These are phyloP conservation scores for Vulpes lagopus DNA, from an alignment of 2,113 vertebrate species.

Conservation along the genomic window DNA sequence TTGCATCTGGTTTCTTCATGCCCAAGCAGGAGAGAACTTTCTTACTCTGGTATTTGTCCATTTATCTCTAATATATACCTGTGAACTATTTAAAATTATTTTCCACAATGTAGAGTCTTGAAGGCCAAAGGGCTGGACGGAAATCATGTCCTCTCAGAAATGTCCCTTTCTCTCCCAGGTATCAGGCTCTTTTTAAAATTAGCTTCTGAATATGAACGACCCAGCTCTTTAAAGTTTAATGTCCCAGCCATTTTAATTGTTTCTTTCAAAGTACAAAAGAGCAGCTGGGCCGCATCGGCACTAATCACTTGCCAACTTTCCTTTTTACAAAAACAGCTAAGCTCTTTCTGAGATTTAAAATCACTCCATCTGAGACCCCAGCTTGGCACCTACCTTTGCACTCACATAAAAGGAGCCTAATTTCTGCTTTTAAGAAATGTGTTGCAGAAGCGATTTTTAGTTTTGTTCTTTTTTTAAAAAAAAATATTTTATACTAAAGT, in stretches of 20 bases:
- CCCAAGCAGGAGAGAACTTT: background rate
- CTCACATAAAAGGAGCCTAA: conserved; percentile 61
- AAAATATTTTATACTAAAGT: background rate
- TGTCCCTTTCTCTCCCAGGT: conserved; percentile 45
- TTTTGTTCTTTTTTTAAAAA: conserved; percentile 10
- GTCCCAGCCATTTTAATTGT: conserved; percentile 80
- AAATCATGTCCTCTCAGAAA: conserved; percentile 1
- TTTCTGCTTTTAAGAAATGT: conserved; percentile 76
- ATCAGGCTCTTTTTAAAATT: conserved; percentile 66
- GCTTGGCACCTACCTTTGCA: conserved; percentile 72
- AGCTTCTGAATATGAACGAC: conserved; percentile 67
- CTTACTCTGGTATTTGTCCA: background rate
- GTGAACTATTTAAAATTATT: background rate
- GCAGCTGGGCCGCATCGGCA: conserved; percentile 70
- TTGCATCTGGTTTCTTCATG: background rate
- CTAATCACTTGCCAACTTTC: conserved; percentile 82
- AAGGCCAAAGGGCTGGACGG: background rate
- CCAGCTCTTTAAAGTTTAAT: conserved; percentile 84
- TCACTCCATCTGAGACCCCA: conserved; percentile 72
- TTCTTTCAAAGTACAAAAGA: conserved; percentile 82
- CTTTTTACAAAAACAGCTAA: conserved; percentile 81
- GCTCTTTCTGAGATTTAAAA: conserved; percentile 79
- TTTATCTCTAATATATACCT: background rate
- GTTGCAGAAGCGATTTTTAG: background rate
- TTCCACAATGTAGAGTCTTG: background rate